Evolutionary conservation across 2,113 vertebrate species (phyloP), one percentile per base, ranked within the genome.

Genomic region (Amphiprion ocellaris): DNA sequence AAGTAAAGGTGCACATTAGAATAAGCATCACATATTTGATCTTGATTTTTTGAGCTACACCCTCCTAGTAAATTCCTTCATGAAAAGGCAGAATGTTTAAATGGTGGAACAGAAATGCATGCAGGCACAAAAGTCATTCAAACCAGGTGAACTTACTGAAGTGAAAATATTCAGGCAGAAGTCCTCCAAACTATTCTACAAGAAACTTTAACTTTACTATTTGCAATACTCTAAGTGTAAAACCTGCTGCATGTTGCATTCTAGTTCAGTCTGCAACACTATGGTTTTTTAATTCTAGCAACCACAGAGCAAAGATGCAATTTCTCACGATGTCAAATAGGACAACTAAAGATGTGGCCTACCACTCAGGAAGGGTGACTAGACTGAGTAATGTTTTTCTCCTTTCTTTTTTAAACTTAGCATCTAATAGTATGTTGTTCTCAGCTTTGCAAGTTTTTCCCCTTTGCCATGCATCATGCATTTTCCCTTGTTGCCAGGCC

Each of bases 241-340:
- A 66, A 66, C n/a, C 10, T 8, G 1, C 21, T 21, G 62, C 17
- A 17, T 63, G 12, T 64, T 6, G 7, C 2, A 14, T 1, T 60
- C 4, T 37, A 58, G 37, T 10, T 62, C 50, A 44, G 28, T 28
- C 17, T 50, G 2, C 15, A 37, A 14, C 17, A 21, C 50, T 33
- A 8, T 46, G 55, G 72, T 56, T 66, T 84, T 21, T 10, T 3
- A 66, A 64, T 71, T 80, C 44, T 82, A 66, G 77, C 55, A 82
- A 63, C 76, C 82, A 77, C 85, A 80, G 0, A 5, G 52, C 46
- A 28, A 24, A 52, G 1, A 23, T 44, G 11, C 3, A 28, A 28
- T 41, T 23, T 50, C 17, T 83, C 46, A 55, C 24, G 17, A 50
- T 12, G 26, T 12, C 28, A 4, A 59, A 67, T 21, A 60, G 3